Evolutionary conservation across 2,888 invertebrate species (phyloP), one percentile per base, ranked within the genome.

Genomic region (Rhamnusium bicolor): DNA sequence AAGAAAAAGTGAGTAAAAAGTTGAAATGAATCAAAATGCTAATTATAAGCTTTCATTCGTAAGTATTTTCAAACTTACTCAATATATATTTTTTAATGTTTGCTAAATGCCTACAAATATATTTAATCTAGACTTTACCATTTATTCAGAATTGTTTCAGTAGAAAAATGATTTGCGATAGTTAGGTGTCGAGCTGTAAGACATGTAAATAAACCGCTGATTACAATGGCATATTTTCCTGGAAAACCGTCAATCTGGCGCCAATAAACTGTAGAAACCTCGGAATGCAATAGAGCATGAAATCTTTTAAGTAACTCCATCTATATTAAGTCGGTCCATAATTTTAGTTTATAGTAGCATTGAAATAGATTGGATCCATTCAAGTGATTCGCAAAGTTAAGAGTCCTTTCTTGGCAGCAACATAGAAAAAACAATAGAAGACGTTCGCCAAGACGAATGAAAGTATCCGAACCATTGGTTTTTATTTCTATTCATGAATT

Each of bases 401-500:
- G 83, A 84, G 84, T 82, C 81, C 79, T 77, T 81, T 83, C 83
- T 83, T 82, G 82, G 82, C 81, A 79, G 68, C 76, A 79, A 71
- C 78, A 72, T 74, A 77, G 77, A 85, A 84, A 61, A 84, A 85
- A 83, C 83, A 84, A 84, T 83, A 80, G 84, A 75, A 79, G 80
- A 77, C 79, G 74, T 77, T 77, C 74, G 80, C 82, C 81, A 81
- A 82, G 81, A 81, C 80, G 79, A 81, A 83, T 80, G 84, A 82
- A 85, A 83, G 81, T 84, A 85, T 86, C 81, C 86, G 81, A 86
- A 82, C 85, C 87, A 86, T 87, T 87, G 86, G 85, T 82, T 87
- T 86, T 86, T 86, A 86, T 86, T 86, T 84, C 84, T 83, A 84
- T 85, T 85, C 86, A 85, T 84, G 86, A 85, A 86, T 85, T 84